Percentiles rank a stretch among this genome's conserved stretches.
phyloP scores from a whole-genome alignment of 2,797 vertebrate species.

The Enteromius trimaculatus region DNA sequence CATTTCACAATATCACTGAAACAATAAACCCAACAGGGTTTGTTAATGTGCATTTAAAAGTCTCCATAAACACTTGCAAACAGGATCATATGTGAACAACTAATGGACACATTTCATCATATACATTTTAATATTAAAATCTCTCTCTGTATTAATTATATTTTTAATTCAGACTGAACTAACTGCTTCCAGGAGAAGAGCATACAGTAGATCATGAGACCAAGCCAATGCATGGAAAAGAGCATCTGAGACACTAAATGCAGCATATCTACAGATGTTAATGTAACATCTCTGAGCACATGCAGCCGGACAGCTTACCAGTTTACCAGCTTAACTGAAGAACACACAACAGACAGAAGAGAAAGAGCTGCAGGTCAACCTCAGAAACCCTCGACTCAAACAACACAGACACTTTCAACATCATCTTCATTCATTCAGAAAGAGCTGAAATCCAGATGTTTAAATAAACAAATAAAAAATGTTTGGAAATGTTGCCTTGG shows the following conservation, averaged over 20 bases:
- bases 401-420: background rate
- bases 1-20: background rate
- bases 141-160: background rate
- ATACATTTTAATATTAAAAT: background rate
- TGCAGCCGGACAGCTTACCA: constrained; percentile 71
- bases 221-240: background rate
- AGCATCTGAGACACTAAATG: background rate
- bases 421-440: too few relatives aligned
- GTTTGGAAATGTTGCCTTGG: background rate
- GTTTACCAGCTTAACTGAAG: constrained; percentile 60
- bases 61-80: background rate
- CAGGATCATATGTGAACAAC: background rate
- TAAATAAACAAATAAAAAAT: background rate
- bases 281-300: constrained; percentile 44
- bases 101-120: background rate
- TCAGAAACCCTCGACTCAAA: background rate
- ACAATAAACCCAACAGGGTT: background rate
- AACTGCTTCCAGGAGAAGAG: background rate
- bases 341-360: constrained; percentile 64
- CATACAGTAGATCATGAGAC: background rate
- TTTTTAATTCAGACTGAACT: background rate
- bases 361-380: constrained; percentile 41
- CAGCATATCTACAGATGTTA: background rate
- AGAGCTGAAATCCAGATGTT: background rate
- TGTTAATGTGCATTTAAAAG: background rate